Base-by-base conservation (phyloP, 2,888 invertebrate genomes). In the Drosophila lutescens region DNA sequence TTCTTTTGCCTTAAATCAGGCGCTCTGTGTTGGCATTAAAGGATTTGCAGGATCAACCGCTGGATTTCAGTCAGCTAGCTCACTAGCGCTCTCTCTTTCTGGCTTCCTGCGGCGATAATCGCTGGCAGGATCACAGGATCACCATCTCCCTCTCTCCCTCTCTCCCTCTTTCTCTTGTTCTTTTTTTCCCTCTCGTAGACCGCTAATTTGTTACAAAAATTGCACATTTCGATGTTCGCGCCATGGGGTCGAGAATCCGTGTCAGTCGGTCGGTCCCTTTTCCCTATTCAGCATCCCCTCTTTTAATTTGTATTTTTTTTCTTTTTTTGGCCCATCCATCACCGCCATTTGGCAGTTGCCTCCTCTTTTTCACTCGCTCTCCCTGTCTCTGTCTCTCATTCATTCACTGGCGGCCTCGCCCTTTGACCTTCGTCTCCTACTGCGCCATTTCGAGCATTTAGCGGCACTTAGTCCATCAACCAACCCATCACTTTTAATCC, bases 181-280 rank as follows among this genome's bases (percentile, higher is more conserved):
- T 12, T 10, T 30, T 15, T 20, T 17, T 26, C 9, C 7, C 10
- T 36, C 20, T 44, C 63, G 60, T 69, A 59, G 66, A 59, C 65
- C 51, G 86, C 84, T 86, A 88, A 83, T 83, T 88, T 88, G 86
- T 77, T 88, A 86, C 88, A 83, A 83, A 71, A 88, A 77, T 86
- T 83, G 86, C 84, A 88, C 84, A 88, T 83, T 88, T 86, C 53
- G 73, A 43, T 67, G 63, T 46, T 40, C 62, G 51, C 62, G 26
- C 47, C 76, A 80, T 70, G 81, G 85, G 86, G 84, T 78, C 76
- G 68, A 23, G 57, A 13, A 69, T 67, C 47, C 56, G 43, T 57
- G 58, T 69, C 46, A 44, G 36, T 50, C 30, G 20, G 23, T 26
- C 41, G 20, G 34, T 17, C 34, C 23, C 26, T 44, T 43, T 44